Conservation (phyloP, 2,797 vertebrate species). For the Helicolenus hilgendorfi region DNA sequence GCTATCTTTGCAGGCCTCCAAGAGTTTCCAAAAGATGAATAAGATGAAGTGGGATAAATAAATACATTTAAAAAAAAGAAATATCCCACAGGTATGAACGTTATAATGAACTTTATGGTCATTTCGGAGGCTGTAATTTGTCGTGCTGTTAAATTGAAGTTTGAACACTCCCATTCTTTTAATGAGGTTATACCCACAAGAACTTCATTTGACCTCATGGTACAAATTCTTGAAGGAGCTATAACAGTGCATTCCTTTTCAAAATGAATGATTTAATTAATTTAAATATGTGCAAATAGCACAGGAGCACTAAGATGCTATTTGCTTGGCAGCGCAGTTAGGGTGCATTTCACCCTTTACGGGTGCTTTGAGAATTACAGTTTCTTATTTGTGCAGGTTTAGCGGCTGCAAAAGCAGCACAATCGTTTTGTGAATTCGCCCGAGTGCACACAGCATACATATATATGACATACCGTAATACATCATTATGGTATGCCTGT, state of each 20-base stretch:
- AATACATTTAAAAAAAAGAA: not conserved
- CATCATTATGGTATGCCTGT: not conserved
- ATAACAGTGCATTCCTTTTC: not conserved
- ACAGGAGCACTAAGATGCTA: not conserved
- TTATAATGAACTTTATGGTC: not conserved
- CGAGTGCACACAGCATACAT: not conserved
- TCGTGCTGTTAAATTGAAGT: not conserved
- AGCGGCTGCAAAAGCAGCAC: rapidly evolving
- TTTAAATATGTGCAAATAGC: too few relatives aligned
- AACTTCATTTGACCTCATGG: not conserved
- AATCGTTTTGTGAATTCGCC: too few relatives aligned
- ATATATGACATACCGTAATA: not conserved
- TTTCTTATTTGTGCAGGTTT: too few relatives aligned
- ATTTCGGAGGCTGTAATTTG: not conserved
- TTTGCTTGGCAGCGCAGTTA: not conserved
- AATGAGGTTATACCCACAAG: not conserved
- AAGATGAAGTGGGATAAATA: not conserved
- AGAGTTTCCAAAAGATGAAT: not conserved
- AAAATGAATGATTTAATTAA: too few relatives aligned
- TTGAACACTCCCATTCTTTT: not conserved
- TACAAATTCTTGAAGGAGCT: not conserved
- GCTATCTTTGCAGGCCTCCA: not conserved
- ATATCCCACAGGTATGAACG: not conserved
- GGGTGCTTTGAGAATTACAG: too few relatives aligned
- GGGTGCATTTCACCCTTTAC: not conserved